Base-by-base conservation (phyloP, 2,113 vertebrate species). In the Nesospiza acunhae region DNA sequence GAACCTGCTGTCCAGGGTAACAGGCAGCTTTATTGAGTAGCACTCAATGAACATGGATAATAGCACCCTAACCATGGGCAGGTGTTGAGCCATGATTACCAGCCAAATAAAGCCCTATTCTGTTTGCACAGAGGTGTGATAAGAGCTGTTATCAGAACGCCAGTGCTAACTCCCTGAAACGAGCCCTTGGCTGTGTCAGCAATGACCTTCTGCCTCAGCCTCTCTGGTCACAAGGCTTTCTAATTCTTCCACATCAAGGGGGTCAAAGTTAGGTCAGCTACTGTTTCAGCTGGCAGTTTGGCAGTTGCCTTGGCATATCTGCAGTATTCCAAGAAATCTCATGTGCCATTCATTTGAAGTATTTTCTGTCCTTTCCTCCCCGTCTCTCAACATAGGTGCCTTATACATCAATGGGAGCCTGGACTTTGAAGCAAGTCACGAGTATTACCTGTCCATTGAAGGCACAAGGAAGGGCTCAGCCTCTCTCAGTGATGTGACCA, bases 361-460 rank as follows among this genome's bases (percentile, higher is more conserved):
- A 15, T 67, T 33, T 84, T 35, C 73, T 88, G 31, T 84, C 16
- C 4, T 90, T 92, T 69, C 60, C 44, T 56, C 11, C 67, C 73
- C 37, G 27, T 84, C 15, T 87, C 16, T 39, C 68, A 50, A 80
- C n/a, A 2, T 82, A 98, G 98, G 98, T 63, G 95, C 96, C 75
- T 92, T 98, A 9, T 99, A 97, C 35, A 97, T 99, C 79, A 97
- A 97, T 1, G 97, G 97, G 6, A 98, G 98, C 44, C 97, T 99
- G 97, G 99, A 99, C 96, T 99, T 98, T 8, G 99, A 99, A 96
- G 97, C 97, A 0, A 97, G 97, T 60, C 98, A 97, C 0, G 98
- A 98, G 83, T 98, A 99, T 96, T 99, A 98, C 96, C 97, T 99
- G 93, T 99, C 99, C 19, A 96, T 99, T 1, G 99, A 99, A 87